These are phyloP conservation scores for Hymenochirus boettgeri DNA, from an alignment of 2,113 vertebrate species.

Conservation along the genomic window DNA sequence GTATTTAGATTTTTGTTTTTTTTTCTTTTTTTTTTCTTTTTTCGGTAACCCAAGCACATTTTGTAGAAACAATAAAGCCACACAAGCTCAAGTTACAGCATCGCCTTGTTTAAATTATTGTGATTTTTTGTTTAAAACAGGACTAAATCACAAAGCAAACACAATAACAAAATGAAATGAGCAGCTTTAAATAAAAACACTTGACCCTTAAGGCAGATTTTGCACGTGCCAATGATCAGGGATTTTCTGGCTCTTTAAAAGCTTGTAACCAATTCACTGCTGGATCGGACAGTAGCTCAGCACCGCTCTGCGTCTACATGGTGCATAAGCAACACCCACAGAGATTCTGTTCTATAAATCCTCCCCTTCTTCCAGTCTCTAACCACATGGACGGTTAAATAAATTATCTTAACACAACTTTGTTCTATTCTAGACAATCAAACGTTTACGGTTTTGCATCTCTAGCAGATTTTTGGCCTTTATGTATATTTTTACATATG, in stretches of 20 bases:
- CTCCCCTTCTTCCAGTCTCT: background rate
- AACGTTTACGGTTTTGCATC: constrained; percentile 23
- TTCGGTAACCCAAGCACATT: constrained; percentile 28
- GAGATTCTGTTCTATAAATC: constrained; percentile 13
- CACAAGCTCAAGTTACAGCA: constrained; percentile 45
- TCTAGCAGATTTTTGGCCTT: no score
- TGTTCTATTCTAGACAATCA: constrained; percentile 18
- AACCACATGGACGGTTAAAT: background rate
- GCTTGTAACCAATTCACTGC: constrained; percentile 1
- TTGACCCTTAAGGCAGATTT: constrained; percentile 36
- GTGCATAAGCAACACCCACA: background rate
- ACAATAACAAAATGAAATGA: constrained; percentile 40
- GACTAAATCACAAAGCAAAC: constrained; percentile 48
- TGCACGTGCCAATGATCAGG: constrained; percentile 4
- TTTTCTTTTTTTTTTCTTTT: no score
- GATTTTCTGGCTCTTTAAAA: background rate
- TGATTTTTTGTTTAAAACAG: constrained; percentile 46
- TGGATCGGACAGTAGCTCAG: background rate
- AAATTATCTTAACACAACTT: background rate
- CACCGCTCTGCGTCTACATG: background rate
- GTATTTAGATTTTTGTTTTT: constrained; percentile 19
- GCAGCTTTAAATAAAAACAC: constrained; percentile 46
- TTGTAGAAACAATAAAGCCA: constrained; percentile 6
- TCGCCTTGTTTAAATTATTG: constrained; percentile 48
- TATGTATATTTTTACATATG: no score